Conservation (phyloP, 2,113 vertebrate genomes). For the Athene noctua region DNA sequence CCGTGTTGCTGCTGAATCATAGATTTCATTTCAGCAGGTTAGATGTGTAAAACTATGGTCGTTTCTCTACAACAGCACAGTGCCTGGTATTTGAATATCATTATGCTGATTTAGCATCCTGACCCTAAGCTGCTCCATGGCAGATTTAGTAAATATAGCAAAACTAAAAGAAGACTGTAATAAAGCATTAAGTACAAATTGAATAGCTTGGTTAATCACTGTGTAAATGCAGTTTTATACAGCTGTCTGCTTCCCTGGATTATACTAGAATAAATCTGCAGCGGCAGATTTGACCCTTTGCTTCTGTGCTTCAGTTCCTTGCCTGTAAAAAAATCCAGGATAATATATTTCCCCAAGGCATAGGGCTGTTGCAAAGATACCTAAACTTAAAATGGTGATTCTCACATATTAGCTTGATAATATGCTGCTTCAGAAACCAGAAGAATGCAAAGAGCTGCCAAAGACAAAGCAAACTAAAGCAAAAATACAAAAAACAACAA, state of each 20-base stretch:
- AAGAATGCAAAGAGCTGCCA: not conserved
- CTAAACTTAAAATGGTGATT: not conserved
- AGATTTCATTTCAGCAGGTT: not conserved
- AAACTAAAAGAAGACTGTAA: constrained; percentile 25
- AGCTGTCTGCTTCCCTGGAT: constrained; percentile 17
- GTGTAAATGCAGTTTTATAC: constrained; percentile 14
- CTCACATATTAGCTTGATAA: not conserved
- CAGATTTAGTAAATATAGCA: constrained; percentile 39
- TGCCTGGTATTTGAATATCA: not conserved
- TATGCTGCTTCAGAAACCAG: not conserved
- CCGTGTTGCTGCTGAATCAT: not conserved
- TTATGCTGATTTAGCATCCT: constrained; percentile 32
- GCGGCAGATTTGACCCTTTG: constrained; percentile 16
- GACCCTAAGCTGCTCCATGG: not conserved
- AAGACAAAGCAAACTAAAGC: not conserved
- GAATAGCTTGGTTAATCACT: constrained; percentile 44
- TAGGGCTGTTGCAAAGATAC: not conserved
- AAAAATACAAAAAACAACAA: not conserved
- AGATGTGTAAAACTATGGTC: not conserved
- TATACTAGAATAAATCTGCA: constrained; percentile 15
- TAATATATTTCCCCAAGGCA: not conserved
- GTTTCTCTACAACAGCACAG: not conserved
- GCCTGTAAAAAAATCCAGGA: not conserved
- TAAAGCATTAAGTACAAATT: constrained; percentile 41
- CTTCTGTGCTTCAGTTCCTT: not conserved